Evolutionary conservation across 2,113 vertebrate species (phyloP).

Genomic region (Castor canadensis): DNA sequence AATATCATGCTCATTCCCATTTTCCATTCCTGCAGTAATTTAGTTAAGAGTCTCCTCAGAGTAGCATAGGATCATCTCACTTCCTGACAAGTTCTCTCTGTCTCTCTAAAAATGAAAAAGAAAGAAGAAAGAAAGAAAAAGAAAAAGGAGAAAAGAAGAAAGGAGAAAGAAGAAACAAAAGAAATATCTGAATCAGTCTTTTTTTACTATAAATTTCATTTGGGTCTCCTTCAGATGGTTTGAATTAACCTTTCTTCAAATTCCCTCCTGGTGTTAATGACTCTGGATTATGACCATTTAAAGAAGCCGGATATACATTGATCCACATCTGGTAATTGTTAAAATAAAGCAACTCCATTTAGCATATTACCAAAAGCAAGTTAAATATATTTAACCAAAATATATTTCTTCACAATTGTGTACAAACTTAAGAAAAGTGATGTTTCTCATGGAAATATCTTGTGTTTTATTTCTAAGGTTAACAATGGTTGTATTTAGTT

Average conservation of each 20-base stretch:
- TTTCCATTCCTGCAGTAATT: not conserved
- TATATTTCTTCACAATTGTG: not conserved
- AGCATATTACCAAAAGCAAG: slow-evolving; percentile 56
- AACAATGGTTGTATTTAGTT: not conserved
- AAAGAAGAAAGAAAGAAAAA: too few relatives aligned
- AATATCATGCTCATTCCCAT: not conserved
- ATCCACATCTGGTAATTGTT: slow-evolving; percentile 55
- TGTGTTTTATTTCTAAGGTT: not conserved
- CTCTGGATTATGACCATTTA: slow-evolving; percentile 59
- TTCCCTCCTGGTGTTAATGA: slow-evolving; percentile 59
- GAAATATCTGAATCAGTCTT: not conserved
- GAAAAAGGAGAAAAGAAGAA: too few relatives aligned
- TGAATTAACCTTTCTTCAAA: slow-evolving; percentile 60
- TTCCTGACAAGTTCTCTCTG: not conserved
- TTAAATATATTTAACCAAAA: too few relatives aligned
- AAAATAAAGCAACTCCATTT: slow-evolving; percentile 50
- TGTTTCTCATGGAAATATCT: not conserved
- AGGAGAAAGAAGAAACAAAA: too few relatives aligned
- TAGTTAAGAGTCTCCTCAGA: not conserved
- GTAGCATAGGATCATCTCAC: not conserved
- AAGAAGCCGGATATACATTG: not conserved
- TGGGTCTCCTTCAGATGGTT: slow-evolving; percentile 32
- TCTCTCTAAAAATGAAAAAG: not conserved
- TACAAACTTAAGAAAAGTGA: slow-evolving; percentile 13
- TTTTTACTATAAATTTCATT: not conserved